Base-by-base conservation (phyloP, 2,113 vertebrate species). In the Hydrolagus affinis region DNA sequence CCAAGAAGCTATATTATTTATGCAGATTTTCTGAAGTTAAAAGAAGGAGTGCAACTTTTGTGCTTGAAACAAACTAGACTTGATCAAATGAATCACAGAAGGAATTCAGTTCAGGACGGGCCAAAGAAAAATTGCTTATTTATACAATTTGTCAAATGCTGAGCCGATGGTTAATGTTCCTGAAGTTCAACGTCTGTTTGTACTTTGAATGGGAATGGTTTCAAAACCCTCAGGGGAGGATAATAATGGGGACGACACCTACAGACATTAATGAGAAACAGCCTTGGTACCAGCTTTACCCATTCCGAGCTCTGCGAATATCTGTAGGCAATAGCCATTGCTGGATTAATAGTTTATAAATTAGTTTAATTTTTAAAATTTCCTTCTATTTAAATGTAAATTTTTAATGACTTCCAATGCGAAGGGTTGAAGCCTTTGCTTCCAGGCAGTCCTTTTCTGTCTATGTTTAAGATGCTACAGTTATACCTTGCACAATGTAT, bases 171-270 rank as follows among this genome's bases (percentile, higher is more conserved):
- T 85, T 70, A 70, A 69, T 68, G 28, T 85, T 70, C 12, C 66
- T 85, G 66, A 85, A 85, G 85, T 56, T 30, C 10, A 15, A 60
- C 70, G 85, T 85, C 85, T 70, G 21, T 85, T 69, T 44, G 85
- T 44, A 68, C 44, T 85, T 30, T 85, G 66, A 85, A 64, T 10
- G 19, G 23, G 28, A 85, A 11, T 15, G 69, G 56, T 85, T 85
- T 25, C n/a, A 70, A 69, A 32, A 68, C 64, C 85, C 66, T 70
- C 66, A 8, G 85, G 28, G 66, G 85, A 23, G 69, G 21, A 25
- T 70, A 70, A 85, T 85, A 70, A 85, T 85, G 64, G 85, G 85
- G 85, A 68, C 66, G 70, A 28, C 56, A 85, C 85, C 85, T 85
- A 28, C 30, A 70, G 44, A 85, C 85, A 70, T 85, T 32, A 85